phyloP scores from a whole-genome alignment of 2,113 vertebrate species.

The Sinocyclocheilus grahami region DNA sequence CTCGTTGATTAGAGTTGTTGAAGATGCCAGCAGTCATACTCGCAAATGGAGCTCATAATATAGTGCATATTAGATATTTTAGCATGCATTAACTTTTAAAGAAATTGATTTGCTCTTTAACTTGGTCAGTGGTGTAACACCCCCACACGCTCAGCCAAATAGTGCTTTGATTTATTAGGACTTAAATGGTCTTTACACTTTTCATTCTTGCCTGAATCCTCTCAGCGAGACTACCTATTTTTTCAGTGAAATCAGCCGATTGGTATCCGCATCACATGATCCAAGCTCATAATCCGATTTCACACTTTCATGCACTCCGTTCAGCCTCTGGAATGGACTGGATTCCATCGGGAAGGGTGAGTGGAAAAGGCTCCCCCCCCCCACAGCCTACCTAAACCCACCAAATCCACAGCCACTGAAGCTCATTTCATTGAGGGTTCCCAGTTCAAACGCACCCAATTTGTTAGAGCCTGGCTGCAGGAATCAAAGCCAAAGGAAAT shows the following conservation, averaged over 20 bases:
- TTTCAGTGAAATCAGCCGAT: constrained; percentile 73
- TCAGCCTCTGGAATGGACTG: constrained; percentile 59
- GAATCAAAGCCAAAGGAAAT: constrained; percentile 54
- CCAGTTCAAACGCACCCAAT: not conserved
- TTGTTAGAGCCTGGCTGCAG: constrained; percentile 40
- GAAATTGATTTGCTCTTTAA: not conserved
- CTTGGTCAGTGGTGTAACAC: not conserved
- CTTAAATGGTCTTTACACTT: not conserved
- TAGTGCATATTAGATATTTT: not conserved
- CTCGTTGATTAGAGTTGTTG: constrained; percentile 38
- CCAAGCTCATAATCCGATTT: constrained; percentile 76
- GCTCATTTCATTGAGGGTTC: not conserved
- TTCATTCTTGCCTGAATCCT: constrained; percentile 24
- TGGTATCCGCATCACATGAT: constrained; percentile 74
- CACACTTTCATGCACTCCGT: constrained; percentile 71
- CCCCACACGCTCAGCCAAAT: not conserved
- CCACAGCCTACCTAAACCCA: not conserved
- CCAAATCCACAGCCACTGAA: not conserved
- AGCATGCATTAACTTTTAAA: not conserved
- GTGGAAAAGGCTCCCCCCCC: constrained; percentile 37
- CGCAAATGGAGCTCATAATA: not conserved
- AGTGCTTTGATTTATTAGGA: constrained; percentile 18
- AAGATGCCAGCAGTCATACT: not conserved
- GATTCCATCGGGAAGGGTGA: constrained; percentile 60
- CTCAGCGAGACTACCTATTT: constrained; percentile 26